A percentile compares a stretch with the other conserved stretches of the same genome.
Evolutionary conservation across 2,888 invertebrate species (phyloP).

Genomic region (Ceraclea dissimilis): DNA sequence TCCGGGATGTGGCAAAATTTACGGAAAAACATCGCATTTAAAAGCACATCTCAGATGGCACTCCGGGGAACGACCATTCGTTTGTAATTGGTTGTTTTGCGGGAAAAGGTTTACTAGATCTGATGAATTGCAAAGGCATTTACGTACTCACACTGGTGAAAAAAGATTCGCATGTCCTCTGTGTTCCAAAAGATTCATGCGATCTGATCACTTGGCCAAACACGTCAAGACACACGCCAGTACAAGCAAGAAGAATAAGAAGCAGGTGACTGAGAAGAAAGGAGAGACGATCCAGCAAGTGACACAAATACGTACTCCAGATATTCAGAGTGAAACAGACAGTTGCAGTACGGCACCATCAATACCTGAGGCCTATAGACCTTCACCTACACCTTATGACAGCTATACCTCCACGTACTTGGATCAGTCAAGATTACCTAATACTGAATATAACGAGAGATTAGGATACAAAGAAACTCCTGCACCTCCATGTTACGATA

Average conservation of each 20-base stretch:
- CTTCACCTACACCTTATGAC: slow-evolving; percentile 1
- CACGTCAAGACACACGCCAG: slow-evolving; percentile 84
- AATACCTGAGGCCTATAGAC: neutral
- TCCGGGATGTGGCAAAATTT: slow-evolving; percentile 79
- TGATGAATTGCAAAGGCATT: slow-evolving; percentile 83
- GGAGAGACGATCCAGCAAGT: slow-evolving; percentile 31
- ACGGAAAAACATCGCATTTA: slow-evolving; percentile 90
- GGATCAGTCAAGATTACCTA: slow-evolving; percentile 4
- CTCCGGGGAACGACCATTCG: slow-evolving; percentile 85
- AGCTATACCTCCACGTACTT: slow-evolving; percentile 14
- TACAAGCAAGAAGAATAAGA: slow-evolving; percentile 46
- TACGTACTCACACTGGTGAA: slow-evolving; percentile 84
- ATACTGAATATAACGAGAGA: slow-evolving; percentile 15
- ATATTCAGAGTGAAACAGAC: slow-evolving; percentile 20
- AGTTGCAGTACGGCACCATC: slow-evolving; percentile 20
- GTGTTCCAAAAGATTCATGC: slow-evolving; percentile 87
- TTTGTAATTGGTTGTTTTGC: slow-evolving; percentile 83
- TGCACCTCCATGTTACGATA: slow-evolving; percentile 21
- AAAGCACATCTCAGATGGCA: slow-evolving; percentile 92
- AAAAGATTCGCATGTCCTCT: slow-evolving; percentile 79
- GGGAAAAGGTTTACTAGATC: slow-evolving; percentile 87
- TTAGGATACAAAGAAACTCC: slow-evolving; percentile 19
- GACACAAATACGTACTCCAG: slow-evolving; percentile 16
- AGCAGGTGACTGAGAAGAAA: slow-evolving; percentile 34
- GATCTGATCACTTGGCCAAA: slow-evolving; percentile 90